Percentiles rank a stretch among this genome's conserved stretches.
These are phyloP conservation scores for Tetranychus truncatus DNA, from an alignment of 2,888 invertebrate genomes.

Conservation along the genomic window DNA sequence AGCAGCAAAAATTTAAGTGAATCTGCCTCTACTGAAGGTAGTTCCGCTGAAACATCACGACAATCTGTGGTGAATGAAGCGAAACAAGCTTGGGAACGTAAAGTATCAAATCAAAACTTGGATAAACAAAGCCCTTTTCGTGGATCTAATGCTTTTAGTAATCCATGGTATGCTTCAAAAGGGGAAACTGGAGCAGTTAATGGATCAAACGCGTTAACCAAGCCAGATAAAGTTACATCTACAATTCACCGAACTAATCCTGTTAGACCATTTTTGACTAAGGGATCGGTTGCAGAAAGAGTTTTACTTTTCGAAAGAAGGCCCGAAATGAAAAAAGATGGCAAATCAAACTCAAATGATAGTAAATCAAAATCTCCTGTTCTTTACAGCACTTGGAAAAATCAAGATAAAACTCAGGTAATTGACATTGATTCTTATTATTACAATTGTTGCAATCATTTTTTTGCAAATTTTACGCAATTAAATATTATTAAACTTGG, in stretches of 20 bases:
- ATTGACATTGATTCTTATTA: too few relatives aligned
- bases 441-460: background rate
- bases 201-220: background rate
- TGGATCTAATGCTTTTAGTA: background rate
- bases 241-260: slow-evolving; percentile 8
- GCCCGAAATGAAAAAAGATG: slow-evolving; percentile 32
- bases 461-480: background rate
- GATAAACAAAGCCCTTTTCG: background rate
- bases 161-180: background rate
- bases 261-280: slow-evolving; percentile 43
- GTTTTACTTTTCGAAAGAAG: slow-evolving; percentile 77
- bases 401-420: slow-evolving; percentile 11
- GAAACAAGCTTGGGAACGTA: slow-evolving; percentile 23
- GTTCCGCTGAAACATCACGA: background rate
- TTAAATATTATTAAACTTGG: background rate
- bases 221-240: background rate
- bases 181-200: background rate
- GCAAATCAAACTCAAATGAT: too few relatives aligned
- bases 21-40: background rate
- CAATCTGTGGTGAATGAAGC: slow-evolving; percentile 24
- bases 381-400: slow-evolving; percentile 5
- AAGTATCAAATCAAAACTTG: background rate
- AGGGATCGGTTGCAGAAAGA: slow-evolving; percentile 73
- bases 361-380: background rate
- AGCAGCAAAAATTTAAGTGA: background rate